A percentile compares a stretch with the other conserved stretches of the same genome.
Conservation (phyloP, 1,140 invertebrate genomes). For the Galleria mellonella region DNA sequence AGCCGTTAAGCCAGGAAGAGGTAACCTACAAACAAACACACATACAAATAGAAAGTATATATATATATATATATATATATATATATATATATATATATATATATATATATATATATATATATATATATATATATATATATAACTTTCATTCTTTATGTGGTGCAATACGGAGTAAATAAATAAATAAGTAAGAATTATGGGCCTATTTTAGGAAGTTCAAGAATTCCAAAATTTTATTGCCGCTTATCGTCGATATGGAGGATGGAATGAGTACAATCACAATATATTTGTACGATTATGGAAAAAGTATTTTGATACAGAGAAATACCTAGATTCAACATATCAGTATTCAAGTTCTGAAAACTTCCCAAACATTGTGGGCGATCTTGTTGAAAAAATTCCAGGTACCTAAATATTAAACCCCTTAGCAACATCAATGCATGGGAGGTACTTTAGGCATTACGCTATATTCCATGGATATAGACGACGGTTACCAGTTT, state of each 20-base stretch:
- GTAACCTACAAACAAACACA: too few relatives aligned
- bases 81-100: too few relatives aligned
- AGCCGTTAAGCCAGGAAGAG: too few relatives aligned
- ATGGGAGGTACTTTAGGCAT: background rate
- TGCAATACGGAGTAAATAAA: too few relatives aligned
- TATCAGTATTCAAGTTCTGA: constrained; percentile 24
- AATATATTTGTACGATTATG: constrained; percentile 64
- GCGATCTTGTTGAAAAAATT: constrained; percentile 1
- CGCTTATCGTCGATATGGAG: constrained; percentile 57
- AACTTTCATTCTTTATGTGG: too few relatives aligned
- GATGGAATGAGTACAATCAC: constrained; percentile 72
- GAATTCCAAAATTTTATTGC: constrained; percentile 67
- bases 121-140: too few relatives aligned
- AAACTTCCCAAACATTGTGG: background rate
- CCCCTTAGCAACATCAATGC: background rate
- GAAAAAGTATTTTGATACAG: constrained; percentile 47
- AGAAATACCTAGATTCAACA: constrained; percentile 21
- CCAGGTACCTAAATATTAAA: background rate
- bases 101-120: too few relatives aligned
- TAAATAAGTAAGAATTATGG: too few relatives aligned
- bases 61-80: too few relatives aligned
- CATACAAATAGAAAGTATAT: too few relatives aligned
- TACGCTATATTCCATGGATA: too few relatives aligned
- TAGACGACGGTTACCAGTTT: too few relatives aligned
- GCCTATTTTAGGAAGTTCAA: constrained; percentile 56